phyloP scores from a whole-genome alignment of 2,797 vertebrate species.

The Thalassophryne amazonica region DNA sequence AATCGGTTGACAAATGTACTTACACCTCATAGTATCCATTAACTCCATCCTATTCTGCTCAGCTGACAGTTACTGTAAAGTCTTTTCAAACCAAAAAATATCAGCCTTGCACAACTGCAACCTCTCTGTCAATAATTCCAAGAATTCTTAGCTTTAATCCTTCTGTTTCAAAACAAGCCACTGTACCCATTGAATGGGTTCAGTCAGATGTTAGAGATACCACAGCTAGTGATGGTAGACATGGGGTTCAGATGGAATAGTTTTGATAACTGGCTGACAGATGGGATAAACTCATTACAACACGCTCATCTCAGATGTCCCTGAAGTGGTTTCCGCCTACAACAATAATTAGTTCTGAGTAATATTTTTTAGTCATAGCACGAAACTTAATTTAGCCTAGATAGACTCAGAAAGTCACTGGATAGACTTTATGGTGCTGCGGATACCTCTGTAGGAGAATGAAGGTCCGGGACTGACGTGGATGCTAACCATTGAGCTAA shows the following conservation, averaged over 20 bases:
- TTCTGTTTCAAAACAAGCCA: constrained; percentile 4
- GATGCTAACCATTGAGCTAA: too few species aligned
- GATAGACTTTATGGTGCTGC: too few species aligned
- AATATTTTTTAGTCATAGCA: too few species aligned
- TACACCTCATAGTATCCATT: constrained; percentile 17
- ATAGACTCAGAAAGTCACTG: too few species aligned
- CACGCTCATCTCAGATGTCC: too few species aligned
- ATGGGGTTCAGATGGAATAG: constrained; percentile 40
- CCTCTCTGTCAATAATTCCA: not conserved
- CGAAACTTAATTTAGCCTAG: too few species aligned
- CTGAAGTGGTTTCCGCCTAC: too few species aligned
- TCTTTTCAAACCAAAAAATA: constrained; percentile 6
- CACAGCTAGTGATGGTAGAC: constrained; percentile 59
- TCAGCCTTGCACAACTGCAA: constrained; percentile 10
- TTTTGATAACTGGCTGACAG: constrained; percentile 15
- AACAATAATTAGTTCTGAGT: too few species aligned
- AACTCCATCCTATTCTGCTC: constrained; percentile 2
- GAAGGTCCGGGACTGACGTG: too few species aligned
- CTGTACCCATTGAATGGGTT: constrained; percentile 20
- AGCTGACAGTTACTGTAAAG: constrained; percentile 9
- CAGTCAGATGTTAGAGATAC: constrained; percentile 56
- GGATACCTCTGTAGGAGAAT: too few species aligned
- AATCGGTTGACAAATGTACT: constrained; percentile 25
- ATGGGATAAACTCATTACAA: too few species aligned
- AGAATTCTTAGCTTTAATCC: constrained; percentile 2